A percentile compares a stretch with the other conserved stretches of the same genome.
Conservation (phyloP, 2,888 invertebrate species). For the Anarsia innoxiella region DNA sequence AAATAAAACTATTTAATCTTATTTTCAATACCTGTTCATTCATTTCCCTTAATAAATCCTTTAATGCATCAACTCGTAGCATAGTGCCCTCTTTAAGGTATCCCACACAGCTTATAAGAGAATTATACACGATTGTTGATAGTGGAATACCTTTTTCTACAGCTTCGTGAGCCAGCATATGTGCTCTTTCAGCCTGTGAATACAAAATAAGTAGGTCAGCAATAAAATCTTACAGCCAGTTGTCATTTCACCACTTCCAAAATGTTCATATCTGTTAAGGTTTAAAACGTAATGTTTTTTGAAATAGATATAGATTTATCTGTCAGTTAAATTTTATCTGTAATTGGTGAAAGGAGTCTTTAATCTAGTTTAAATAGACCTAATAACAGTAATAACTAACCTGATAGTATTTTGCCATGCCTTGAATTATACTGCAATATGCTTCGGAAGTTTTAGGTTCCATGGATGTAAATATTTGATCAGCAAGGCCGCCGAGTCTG, state of each 20-base stretch:
- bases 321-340: no score
- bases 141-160: conserved; percentile 77
- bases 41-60: conserved; percentile 80
- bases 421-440: conserved; percentile 87
- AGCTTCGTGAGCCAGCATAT: conserved; percentile 79
- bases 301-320: no score
- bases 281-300: no score
- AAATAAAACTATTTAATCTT: no score
- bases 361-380: no score
- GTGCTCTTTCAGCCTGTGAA: conserved; percentile 77
- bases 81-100: conserved; percentile 80
- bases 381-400: conserved; percentile 42
- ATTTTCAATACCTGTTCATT: conserved; percentile 67
- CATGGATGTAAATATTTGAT: conserved; percentile 83
- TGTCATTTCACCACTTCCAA: no score
- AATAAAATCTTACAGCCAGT: no score
- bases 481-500: conserved; percentile 82
- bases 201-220: conserved; percentile 18
- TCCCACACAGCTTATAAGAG: conserved; percentile 76
- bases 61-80: conserved; percentile 77
- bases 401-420: conserved; percentile 85
- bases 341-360: no score
- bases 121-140: conserved; percentile 81
- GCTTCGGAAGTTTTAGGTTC: conserved; percentile 80
- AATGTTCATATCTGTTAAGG: no score